Evolutionary conservation across 2,797 vertebrate species (phyloP).

Genomic region (Peromyscus nudipes): DNA sequence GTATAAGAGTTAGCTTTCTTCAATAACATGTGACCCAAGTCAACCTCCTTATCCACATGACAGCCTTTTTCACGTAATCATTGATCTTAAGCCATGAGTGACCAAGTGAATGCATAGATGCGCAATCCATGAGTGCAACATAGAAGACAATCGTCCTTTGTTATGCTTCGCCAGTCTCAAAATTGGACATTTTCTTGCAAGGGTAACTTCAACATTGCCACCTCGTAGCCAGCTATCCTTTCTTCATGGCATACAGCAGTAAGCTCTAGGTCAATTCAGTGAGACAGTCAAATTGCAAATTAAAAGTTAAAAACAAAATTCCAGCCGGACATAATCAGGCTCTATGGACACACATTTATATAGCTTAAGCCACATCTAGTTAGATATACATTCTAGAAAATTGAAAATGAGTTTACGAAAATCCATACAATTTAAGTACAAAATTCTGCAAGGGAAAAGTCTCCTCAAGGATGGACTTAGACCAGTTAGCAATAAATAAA

Average conservation of each 20-base stretch:
- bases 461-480: background rate
- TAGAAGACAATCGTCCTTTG: background rate
- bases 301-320: background rate
- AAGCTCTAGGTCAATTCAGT: background rate
- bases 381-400: slow-evolving; percentile 23
- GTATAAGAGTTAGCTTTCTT: slow-evolving; percentile 34
- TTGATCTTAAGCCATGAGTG: background rate
- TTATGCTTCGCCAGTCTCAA: background rate
- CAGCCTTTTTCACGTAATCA: slow-evolving; percentile 13
- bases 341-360: background rate
- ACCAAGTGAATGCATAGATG: background rate
- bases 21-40: background rate
- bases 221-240: background rate
- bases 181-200: background rate
- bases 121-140: background rate
- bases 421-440: background rate
- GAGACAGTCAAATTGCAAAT: background rate
- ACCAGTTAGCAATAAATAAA: background rate
- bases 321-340: background rate
- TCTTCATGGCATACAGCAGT: background rate
- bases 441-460: background rate
- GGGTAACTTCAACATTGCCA: background rate
- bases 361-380: background rate
- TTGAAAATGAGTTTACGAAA: background rate
- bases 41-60: background rate